A percentile compares a stretch with the other conserved stretches of the same genome.
These are phyloP conservation scores for Merodon equestris DNA, from an alignment of 2,888 invertebrate species.

Conservation along the genomic window DNA sequence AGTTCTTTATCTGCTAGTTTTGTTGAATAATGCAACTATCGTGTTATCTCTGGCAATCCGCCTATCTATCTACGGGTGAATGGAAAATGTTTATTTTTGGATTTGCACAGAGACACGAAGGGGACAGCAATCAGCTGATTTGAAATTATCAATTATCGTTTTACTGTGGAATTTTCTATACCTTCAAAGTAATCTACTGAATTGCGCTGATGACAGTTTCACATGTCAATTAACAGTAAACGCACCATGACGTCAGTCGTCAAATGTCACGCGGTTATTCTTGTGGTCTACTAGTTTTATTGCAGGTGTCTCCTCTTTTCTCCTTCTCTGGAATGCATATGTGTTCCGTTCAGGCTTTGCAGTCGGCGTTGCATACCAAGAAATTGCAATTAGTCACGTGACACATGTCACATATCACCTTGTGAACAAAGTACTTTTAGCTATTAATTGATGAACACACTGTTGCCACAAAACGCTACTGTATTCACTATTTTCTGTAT, in stretches of 20 bases:
- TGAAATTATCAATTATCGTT: too few species aligned
- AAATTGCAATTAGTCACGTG: constrained; percentile 63
- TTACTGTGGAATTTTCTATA: too few species aligned
- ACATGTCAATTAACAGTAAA: constrained; percentile 21
- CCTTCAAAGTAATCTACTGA: too few species aligned
- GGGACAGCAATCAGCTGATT: too few species aligned
- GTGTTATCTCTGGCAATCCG: too few species aligned
- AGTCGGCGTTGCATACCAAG: constrained; percentile 1
- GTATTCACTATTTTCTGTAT: constrained; percentile 12
- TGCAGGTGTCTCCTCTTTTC: neutral
- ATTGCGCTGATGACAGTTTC: neutral
- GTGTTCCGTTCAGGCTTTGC: too few species aligned
- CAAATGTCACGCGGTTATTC: neutral
- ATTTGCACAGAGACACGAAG: too few species aligned
- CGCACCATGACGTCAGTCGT: constrained; percentile 57
- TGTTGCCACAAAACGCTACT: constrained; percentile 2
- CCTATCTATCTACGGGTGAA: too few species aligned
- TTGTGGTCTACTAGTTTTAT: constrained; percentile 4
- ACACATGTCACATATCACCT: constrained; percentile 45
- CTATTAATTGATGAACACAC: constrained; percentile 38
- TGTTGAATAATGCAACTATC: too few species aligned
- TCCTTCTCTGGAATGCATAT: neutral
- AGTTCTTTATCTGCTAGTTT: too few species aligned
- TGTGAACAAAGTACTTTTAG: constrained; percentile 2
- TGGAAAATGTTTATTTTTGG: too few species aligned